Evolutionary conservation across 1,140 invertebrate genomes (phyloP), one percentile per base, ranked within the genome.

Genomic region (Centruroides vittatus): DNA sequence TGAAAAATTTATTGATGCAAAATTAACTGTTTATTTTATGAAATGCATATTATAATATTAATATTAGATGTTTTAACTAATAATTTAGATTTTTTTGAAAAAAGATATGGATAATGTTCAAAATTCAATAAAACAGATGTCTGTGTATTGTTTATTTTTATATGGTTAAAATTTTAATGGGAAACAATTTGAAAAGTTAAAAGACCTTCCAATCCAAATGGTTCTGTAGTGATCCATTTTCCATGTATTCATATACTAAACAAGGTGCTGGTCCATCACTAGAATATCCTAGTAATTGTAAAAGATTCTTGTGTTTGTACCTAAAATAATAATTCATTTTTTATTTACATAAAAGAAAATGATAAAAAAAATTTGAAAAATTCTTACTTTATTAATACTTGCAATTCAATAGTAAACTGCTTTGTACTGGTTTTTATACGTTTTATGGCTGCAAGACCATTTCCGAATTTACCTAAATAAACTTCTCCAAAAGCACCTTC

Each of bases 201-300:
- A 23, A 23, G 23, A 64, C 62, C 13, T 35, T 10, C 23, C 62
- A 64, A 8, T 23, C 23, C 13, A 64, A 46, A 56, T 88, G 75
- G 65, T 92, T 85, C 73, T 96, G 91, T 47, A 98, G 73, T 3
- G 90, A 93, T 1, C 93, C 93, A 68, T 93, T 93, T 1, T 79
- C 75, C 92, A 98, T 96, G 62, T 86, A 84, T 70, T 97, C 89
- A 74, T 97, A 98, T 0, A 95, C 82, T 5, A 98, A 73, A 73
- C 93, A 98, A 0, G 88, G 85, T 70, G 88, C 77, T 47, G 77
- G 73, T 1, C 80, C 82, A 65, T 78, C 77, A 77, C 86, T 73
- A 69, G 86, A 86, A 69, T 86, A 94, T 5, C 88, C 93, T 72
- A 95, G 96, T 0, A 98, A 72, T 1, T 89, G 84, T 55, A 98